Evolutionary conservation across 2,113 vertebrate species (phyloP).

Genomic region (Craseonycteris thonglongyai): DNA sequence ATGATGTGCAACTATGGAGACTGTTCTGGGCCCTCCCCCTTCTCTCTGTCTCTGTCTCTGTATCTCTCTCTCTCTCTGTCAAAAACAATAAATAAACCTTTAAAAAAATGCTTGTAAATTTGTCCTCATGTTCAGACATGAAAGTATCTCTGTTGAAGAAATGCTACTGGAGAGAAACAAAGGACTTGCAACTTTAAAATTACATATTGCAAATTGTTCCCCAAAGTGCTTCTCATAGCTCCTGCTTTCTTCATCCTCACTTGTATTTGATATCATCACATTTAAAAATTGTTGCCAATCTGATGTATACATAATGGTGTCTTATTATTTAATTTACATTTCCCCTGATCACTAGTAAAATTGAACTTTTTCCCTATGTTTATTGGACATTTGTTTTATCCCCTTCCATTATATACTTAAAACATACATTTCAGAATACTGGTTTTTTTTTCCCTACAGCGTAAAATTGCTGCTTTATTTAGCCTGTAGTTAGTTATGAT

Average conservation of each 20-base stretch:
- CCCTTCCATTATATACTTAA: neutral
- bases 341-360: neutral
- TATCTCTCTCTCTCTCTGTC: no score
- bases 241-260: neutral
- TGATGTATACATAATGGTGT: neutral
- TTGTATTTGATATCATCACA: neutral
- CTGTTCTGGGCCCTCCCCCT: no score
- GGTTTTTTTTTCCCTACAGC: neutral
- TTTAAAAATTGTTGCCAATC: constrained; percentile 11
- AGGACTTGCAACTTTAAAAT: neutral
- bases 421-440: neutral
- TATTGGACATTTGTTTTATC: neutral
- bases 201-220: neutral
- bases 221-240: neutral
- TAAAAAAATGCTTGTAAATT: neutral
- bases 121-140: neutral
- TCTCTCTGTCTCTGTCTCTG: no score
- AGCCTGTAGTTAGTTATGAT: neutral
- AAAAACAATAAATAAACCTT: no score
- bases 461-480: constrained; percentile 9
- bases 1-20: no score
- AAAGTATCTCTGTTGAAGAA: neutral
- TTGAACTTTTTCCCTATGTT: neutral
- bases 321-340: constrained; percentile 28
- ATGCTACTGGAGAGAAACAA: neutral